Conservation (phyloP, 2,797 vertebrate genomes). For the Chlorospingus semifuscus region DNA sequence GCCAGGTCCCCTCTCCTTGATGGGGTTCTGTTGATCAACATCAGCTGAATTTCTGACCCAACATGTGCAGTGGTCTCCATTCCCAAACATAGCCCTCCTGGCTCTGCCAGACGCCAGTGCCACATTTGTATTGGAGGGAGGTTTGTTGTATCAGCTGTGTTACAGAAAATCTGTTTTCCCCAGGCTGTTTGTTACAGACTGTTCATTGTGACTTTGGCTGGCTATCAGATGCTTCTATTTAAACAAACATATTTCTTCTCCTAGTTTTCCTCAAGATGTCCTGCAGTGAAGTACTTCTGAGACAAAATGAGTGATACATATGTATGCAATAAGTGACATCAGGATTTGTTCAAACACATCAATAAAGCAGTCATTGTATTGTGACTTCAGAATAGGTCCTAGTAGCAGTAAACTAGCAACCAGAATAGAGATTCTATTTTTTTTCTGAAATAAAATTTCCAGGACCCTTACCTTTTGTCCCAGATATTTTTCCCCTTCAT, state of each 20-base stretch:
- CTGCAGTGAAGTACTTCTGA: not conserved
- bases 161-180: not conserved
- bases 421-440: too few species aligned
- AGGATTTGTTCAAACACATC: not conserved
- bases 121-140: not conserved
- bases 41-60: not conserved
- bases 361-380: not conserved
- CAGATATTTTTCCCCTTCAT: not conserved
- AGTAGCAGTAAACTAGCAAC: not conserved
- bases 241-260: not conserved
- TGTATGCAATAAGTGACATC: not conserved
- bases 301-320: not conserved
- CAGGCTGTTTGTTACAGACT: not conserved
- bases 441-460: not conserved
- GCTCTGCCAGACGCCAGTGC: not conserved
- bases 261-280: not conserved
- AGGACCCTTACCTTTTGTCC: not conserved
- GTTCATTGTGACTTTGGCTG: not conserved
- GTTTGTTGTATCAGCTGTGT: conserved; percentile 16
- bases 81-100: not conserved
- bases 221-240: not conserved
- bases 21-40: not conserved
- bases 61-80: not conserved
- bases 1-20: not conserved
- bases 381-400: not conserved